Conservation (phyloP, 2,113 vertebrate species). For the Phalacrocorax carbo region DNA sequence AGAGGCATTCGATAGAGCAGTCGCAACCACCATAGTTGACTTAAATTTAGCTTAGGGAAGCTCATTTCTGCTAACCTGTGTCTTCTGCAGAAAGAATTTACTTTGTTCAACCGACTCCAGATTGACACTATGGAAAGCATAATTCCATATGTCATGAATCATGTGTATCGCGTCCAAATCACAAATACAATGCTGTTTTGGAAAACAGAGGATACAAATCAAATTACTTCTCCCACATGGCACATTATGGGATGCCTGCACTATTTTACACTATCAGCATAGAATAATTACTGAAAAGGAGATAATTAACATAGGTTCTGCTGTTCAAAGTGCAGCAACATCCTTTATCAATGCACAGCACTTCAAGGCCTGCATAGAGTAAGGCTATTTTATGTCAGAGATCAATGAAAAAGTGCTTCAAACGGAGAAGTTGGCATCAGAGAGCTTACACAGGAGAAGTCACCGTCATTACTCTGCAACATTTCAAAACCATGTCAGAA, state of each 20-base stretch:
- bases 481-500: not conserved
- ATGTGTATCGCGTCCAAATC: not conserved
- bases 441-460: not conserved
- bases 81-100: not conserved
- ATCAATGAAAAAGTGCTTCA: not conserved
- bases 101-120: not conserved
- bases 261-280: fast-evolving
- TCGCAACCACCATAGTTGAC: too few relatives aligned
- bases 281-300: not conserved
- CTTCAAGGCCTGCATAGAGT: not conserved
- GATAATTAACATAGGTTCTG: not conserved
- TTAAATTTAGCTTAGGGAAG: not conserved
- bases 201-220: not conserved
- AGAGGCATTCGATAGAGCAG: too few relatives aligned
- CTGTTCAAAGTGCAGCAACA: not conserved
- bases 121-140: not conserved
- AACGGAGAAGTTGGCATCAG: not conserved
- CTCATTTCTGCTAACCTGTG: not conserved
- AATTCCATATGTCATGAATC: not conserved
- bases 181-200: not conserved
- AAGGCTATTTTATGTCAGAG: not conserved
- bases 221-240: not conserved
- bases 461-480: not conserved
- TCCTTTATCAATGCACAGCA: not conserved
- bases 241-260: not conserved